Conservation (phyloP, 2,113 vertebrate genomes). For the Misgurnus mizolepis region DNA sequence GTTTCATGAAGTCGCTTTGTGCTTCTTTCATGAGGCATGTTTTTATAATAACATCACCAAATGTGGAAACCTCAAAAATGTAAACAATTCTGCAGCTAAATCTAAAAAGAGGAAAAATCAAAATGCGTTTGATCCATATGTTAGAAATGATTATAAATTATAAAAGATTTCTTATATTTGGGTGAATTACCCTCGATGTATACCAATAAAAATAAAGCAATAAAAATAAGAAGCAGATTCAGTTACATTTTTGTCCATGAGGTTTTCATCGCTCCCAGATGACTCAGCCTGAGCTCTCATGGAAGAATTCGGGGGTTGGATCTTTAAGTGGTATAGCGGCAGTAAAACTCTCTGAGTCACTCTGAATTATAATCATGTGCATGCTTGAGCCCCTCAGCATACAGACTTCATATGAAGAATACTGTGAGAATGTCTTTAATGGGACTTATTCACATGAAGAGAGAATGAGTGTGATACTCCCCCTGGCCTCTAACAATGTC, state of each 20-base stretch:
- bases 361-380: slow-evolving; percentile 32
- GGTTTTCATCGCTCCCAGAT: slow-evolving; percentile 6
- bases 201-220: not conserved
- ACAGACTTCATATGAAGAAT: not conserved
- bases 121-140: too few species aligned
- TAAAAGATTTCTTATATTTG: not conserved
- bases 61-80: slow-evolving; percentile 18
- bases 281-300: slow-evolving; percentile 25
- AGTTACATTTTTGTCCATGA: not conserved
- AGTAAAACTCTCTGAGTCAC: slow-evolving; percentile 41
- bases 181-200: not conserved
- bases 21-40: slow-evolving; percentile 4
- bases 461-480: not conserved
- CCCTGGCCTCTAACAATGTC: slow-evolving; percentile 15
- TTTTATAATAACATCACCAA: slow-evolving; percentile 10
- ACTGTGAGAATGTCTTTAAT: slow-evolving; percentile 18
- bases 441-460: slow-evolving; percentile 4
- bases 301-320: slow-evolving; percentile 24
- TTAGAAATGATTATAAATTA: slow-evolving; percentile 5
- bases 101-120: not conserved
- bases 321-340: slow-evolving; percentile 18
- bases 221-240: not conserved
- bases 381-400: slow-evolving; percentile 24
- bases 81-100: not conserved
- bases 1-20: slow-evolving; percentile 4